Base-by-base conservation (phyloP, 2,888 invertebrate genomes). In the Heliconius erato region DNA sequence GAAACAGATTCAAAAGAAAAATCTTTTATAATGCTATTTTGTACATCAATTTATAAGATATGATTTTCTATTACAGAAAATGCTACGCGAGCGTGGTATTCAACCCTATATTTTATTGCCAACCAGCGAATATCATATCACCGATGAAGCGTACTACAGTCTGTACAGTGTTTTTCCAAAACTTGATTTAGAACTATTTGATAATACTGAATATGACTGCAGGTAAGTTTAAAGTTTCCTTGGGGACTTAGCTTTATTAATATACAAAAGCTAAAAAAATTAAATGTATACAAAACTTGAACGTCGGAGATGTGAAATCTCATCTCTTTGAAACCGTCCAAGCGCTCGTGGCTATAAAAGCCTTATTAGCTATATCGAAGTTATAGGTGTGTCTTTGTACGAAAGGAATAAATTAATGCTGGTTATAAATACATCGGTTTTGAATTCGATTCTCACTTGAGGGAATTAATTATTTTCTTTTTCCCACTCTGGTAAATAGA, bases 121-220 rank as follows among this genome's bases (percentile, higher is more conserved):
- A 0, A 89, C 92, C 0, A 82, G 89, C 0, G 94, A 95, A 87
- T 95, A 92, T 82, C 88, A 90, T 14, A 49, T 93, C 4, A 85
- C 89, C 0, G 91, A 92, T 16, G 91, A 92, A 83, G 90, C 91
- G 72, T 91, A 91, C 85, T 94, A 93, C 81, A 93, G 91, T 2
- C 88, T 95, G 0, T 92, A 93, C 86, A 94, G 94, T 74, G 90
- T 90, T 0, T 94, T 91, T 83, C 95, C 95, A 0, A 94, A 93
- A 83, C 87, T 96, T 14, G 94, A 94, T 23, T 85, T 96, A 68
- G 93, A 95, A 78, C 90, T 94, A 65, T 96, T 96, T 80, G 96
- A 96, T 84, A 95, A 96, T 83, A 94, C 93, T 0, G 95, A 96
- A 74, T 95, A 92, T 84, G 96, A 96, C 81, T 94, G 94, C 86